Percentiles rank a stretch among this genome's conserved stretches.
phyloP scores from a whole-genome alignment of 2,888 invertebrate species.

The Rugalucina vietnamica region DNA sequence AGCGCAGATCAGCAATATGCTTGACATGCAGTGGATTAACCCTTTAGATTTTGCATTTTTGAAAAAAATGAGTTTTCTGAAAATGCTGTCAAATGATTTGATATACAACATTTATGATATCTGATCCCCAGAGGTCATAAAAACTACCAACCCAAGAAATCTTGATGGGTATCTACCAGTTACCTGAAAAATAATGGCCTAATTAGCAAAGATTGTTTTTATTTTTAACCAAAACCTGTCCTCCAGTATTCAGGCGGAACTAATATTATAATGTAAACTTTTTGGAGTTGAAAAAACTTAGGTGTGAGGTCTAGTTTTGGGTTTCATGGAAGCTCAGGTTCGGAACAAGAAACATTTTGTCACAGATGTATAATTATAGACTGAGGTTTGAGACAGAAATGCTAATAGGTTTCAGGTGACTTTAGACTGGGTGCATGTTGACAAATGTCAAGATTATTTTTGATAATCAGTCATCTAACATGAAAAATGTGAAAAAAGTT shows the following conservation, averaged over 20 bases:
- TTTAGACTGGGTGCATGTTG: slow-evolving; percentile 16
- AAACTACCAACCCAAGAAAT: slow-evolving; percentile 6
- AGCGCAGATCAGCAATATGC: no score
- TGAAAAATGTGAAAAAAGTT: not conserved
- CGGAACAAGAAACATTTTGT: slow-evolving; percentile 6
- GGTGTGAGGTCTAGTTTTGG: slow-evolving; percentile 12
- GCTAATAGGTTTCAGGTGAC: slow-evolving; percentile 8
- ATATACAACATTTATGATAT: slow-evolving; percentile 8
- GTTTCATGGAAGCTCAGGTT: not conserved
- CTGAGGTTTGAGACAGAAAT: not conserved
- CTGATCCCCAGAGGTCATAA: slow-evolving; percentile 2
- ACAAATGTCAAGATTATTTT: slow-evolving; percentile 2
- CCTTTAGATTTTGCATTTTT: no score
- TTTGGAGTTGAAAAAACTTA: slow-evolving; percentile 5
- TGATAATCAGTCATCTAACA: not conserved
- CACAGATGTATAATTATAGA: slow-evolving; percentile 16
- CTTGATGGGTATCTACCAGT: not conserved
- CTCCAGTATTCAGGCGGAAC: not conserved
- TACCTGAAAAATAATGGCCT: not conserved
- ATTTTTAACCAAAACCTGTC: slow-evolving; percentile 16
- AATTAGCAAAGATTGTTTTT: slow-evolving; percentile 18
- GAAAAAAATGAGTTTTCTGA: no score
- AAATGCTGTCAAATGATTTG: no score
- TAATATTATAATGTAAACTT: not conserved
- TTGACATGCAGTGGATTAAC: no score